Conservation (phyloP, 2,888 invertebrate species). For the Crossocerus cetratus region DNA sequence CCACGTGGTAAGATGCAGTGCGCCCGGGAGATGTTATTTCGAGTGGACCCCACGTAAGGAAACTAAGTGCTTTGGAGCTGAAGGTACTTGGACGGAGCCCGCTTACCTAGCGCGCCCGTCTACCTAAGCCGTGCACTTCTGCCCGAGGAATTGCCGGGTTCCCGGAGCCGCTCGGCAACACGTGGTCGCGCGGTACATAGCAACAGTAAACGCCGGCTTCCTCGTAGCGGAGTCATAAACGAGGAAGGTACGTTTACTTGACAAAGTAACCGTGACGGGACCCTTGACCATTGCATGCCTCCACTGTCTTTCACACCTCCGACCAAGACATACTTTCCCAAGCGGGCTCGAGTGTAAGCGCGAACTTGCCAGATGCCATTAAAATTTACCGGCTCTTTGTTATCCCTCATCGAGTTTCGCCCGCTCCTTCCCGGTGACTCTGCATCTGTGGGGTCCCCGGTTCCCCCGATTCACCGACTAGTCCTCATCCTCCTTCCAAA, state of each 20-base stretch:
- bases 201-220: background rate
- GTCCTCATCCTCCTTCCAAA: background rate
- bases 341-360: slow-evolving; percentile 21
- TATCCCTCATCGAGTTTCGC: background rate
- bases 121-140: background rate
- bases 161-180: background rate
- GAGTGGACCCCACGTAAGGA: background rate
- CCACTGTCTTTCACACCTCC: slow-evolving; percentile 18
- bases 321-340: slow-evolving; percentile 4
- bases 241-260: slow-evolving; percentile 10
- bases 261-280: slow-evolving; percentile 7
- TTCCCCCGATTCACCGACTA: slow-evolving; percentile 32
- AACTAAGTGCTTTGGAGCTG: background rate
- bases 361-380: slow-evolving; percentile 18
- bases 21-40: slow-evolving; percentile 4
- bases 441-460: slow-evolving; percentile 8
- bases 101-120: background rate
- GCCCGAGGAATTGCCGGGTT: background rate
- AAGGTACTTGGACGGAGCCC: background rate
- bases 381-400: slow-evolving; percentile 26
- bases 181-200: background rate
- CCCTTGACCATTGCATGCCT: slow-evolving; percentile 4
- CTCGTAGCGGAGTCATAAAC: background rate
- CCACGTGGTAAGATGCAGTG: background rate
- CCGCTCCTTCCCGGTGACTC: background rate